Percentiles rank a stretch among this genome's conserved stretches.
These are phyloP conservation scores for Melanotus villosus DNA, from an alignment of 2,888 invertebrate species.

Conservation along the genomic window DNA sequence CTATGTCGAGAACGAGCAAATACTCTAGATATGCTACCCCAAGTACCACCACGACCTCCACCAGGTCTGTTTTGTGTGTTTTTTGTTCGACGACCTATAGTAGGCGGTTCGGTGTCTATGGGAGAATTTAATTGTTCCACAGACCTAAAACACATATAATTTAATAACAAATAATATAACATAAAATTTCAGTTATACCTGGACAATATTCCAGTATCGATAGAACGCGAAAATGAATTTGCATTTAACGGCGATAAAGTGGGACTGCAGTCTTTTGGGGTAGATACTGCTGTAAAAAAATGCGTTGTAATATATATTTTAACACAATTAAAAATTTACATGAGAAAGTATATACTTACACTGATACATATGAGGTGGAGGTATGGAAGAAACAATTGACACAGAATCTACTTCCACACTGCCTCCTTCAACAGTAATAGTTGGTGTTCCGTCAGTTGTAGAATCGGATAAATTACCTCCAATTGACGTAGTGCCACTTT, in stretches of 20 bases:
- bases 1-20: slow-evolving; percentile 90
- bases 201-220: slow-evolving; percentile 78
- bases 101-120: slow-evolving; percentile 75
- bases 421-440: slow-evolving; percentile 73
- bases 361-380: slow-evolving; percentile 79
- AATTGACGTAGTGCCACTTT: slow-evolving; percentile 85
- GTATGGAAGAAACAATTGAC: slow-evolving; percentile 80
- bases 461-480: slow-evolving; percentile 87
- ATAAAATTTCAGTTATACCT: slow-evolving; percentile 67
- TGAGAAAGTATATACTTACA: slow-evolving; percentile 73
- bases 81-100: slow-evolving; percentile 66
- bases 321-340: too few species aligned
- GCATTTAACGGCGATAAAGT: slow-evolving; percentile 86
- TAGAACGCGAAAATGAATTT: slow-evolving; percentile 82
- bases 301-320: too few species aligned
- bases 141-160: slow-evolving; percentile 69
- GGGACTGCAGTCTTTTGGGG: slow-evolving; percentile 88
- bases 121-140: slow-evolving; percentile 89
- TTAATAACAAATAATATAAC: too few species aligned
- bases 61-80: slow-evolving; percentile 65
- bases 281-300: slow-evolving; percentile 73
- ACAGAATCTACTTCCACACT: slow-evolving; percentile 80
- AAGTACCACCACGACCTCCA: slow-evolving; percentile 82
- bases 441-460: slow-evolving; percentile 80
- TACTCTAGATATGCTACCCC: slow-evolving; percentile 93